Evolutionary conservation across 1,140 invertebrate genomes (phyloP), one percentile per base, ranked within the genome.

Genomic region (Euura saliciscinereae): DNA sequence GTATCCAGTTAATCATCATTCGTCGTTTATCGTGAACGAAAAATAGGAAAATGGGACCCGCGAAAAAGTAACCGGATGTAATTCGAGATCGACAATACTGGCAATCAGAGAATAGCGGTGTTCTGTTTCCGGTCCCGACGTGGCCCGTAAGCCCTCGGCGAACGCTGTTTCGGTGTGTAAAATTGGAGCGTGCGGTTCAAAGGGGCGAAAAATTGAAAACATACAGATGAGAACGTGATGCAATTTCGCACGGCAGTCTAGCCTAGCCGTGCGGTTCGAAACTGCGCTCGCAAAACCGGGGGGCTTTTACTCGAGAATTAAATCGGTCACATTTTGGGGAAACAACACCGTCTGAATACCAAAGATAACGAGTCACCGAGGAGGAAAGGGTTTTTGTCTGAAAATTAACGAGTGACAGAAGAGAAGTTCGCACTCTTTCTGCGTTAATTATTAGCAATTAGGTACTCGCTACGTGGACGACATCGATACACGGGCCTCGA

Each of bases 201-300:
- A 59, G 51, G 51, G 51, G 51, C 51, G 51, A 59, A 59, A 59
- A 59, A 59, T 59, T 59, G 51, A 59, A 59, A 59, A 59, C 51
- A 59, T 59, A 59, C 51, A 59, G 51, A 59, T 59, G 51, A 59
- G 51, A 59, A 59, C 51, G 51, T 59, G 51, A 59, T 59, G 51
- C 51, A 59, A 59, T 59, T 59, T 59, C 51, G 51, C 51, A n/a
- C 8, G 51, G 51, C 51, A n/a, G 28, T 28, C 28, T 28, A 28
- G 28, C 28, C 28, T 28, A 28, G 28, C 28, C 28, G 28, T 28
- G 28, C 28, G 28, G 28, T 28, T 28, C 28, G 28, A 28, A 28
- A 28, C 28, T 28, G 28, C 28, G 28, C 28, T 28, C 28, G 28
- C 28, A 28, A 28, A 28, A 28, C 10, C 51, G 51, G 51, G 10